These are phyloP conservation scores for Hydropsyche betteni DNA, from an alignment of 2,888 invertebrate species.

Conservation along the genomic window DNA sequence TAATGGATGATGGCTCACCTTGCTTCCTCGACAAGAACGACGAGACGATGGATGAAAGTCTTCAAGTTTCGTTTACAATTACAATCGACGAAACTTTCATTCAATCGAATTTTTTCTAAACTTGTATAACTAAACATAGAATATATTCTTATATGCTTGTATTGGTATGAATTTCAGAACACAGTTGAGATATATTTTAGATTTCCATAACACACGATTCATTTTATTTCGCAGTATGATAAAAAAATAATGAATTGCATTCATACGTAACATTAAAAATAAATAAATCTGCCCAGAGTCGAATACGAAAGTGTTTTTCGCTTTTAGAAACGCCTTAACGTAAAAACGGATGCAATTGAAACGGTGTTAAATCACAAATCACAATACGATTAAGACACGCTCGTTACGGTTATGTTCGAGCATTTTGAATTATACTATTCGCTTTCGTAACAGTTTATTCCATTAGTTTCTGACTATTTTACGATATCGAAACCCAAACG, in stretches of 20 bases:
- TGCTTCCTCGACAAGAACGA: conserved; percentile 28
- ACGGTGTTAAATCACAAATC: conserved; percentile 25
- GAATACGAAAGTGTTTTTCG: too few species aligned
- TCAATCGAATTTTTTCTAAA: background rate
- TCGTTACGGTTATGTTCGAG: background rate
- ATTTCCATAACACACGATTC: too few species aligned
- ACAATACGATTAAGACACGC: conserved; percentile 5
- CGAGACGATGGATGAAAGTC: background rate
- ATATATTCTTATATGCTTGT: too few species aligned
- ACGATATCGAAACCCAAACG: conserved; percentile 22
- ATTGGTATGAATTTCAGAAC: too few species aligned
- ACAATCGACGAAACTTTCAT: background rate
- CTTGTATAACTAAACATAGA: too few species aligned
- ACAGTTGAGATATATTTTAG: too few species aligned
- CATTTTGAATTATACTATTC: conserved; percentile 12
- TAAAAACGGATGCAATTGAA: background rate
- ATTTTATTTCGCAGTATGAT: too few species aligned
- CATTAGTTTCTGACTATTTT: conserved; percentile 28
- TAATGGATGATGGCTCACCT: conserved; percentile 40
- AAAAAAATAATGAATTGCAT: too few species aligned
- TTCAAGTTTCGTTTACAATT: too few species aligned
- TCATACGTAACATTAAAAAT: too few species aligned
- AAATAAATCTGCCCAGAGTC: too few species aligned
- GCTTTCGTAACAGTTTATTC: conserved; percentile 17
- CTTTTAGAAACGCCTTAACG: too few species aligned